Percentiles rank a stretch among this genome's conserved stretches.
Evolutionary conservation across 2,797 vertebrate genomes (phyloP).

Genomic region (Cirrhinus mrigala): DNA sequence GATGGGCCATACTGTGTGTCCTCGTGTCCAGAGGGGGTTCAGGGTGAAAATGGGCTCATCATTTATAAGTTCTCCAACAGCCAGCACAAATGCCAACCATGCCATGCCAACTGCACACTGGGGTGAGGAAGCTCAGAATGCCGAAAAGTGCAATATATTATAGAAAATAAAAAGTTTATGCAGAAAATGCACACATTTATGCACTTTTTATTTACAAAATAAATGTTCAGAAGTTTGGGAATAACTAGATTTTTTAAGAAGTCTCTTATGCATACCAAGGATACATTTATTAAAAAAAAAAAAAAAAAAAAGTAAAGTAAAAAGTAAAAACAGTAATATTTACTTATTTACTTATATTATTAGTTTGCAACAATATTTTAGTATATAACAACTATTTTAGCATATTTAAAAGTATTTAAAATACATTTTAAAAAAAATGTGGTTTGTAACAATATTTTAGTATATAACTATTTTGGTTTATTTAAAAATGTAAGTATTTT

Average conservation of each 20-base stretch:
- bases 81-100: constrained; percentile 82
- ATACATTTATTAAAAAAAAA: not conserved
- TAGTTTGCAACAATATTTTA: no score
- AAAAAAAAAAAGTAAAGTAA: not conserved
- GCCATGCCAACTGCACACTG: constrained; percentile 90
- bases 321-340: not conserved
- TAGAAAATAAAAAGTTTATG: not conserved
- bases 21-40: constrained; percentile 87
- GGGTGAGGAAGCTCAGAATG: constrained; percentile 77
- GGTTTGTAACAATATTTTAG: no score
- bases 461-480: no score
- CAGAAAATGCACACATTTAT: no score
- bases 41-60: constrained; percentile 84
- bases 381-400: no score
- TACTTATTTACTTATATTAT: no score
- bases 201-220: no score
- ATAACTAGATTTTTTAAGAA: not conserved
- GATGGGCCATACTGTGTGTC: constrained; percentile 94
- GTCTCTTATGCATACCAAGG: not conserved
- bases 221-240: not conserved
- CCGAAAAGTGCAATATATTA: not conserved
- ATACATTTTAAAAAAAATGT: no score
- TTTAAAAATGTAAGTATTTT: no score
- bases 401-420: no score
- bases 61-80: constrained; percentile 90